phyloP scores from a whole-genome alignment of 92 coral and sea anemone genomes.

The Paragorgia papillata region DNA sequence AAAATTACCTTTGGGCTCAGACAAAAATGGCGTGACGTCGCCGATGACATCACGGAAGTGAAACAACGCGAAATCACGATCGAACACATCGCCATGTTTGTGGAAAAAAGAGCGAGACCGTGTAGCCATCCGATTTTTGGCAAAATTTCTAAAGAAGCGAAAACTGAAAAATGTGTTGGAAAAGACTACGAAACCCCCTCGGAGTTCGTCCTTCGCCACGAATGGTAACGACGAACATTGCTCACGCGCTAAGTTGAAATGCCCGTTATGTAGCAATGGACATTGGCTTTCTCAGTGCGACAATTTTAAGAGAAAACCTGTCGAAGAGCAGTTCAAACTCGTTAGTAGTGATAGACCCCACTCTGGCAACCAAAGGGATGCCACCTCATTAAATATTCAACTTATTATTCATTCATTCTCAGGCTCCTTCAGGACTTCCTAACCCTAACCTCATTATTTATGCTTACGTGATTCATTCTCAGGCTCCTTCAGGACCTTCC shows the following conservation, averaged over 20 bases:
- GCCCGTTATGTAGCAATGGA: neutral
- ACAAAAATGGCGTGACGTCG: constrained; percentile 26
- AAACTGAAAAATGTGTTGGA: neutral
- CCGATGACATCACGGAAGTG: constrained; percentile 20
- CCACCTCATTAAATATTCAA: too few relatives aligned
- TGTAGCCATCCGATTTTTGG: constrained; percentile 24
- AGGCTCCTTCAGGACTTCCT: too few relatives aligned
- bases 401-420: too few relatives aligned
- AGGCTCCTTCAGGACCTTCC: too few relatives aligned
- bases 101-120: constrained; percentile 25
- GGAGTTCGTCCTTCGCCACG: constrained; percentile 10
- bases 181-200: neutral
- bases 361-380: too few relatives aligned
- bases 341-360: too few relatives aligned
- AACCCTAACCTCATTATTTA: too few relatives aligned
- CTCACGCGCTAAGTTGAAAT: neutral
- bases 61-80: constrained; percentile 16
- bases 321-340: too few relatives aligned
- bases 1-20: neutral
- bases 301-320: too few relatives aligned
- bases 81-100: constrained; percentile 8
- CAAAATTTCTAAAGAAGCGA: constrained; percentile 20
- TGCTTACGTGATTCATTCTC: too few relatives aligned
- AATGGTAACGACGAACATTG: neutral
- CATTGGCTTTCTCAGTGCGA: constrained; percentile 68